Conservation (phyloP, 2,888 invertebrate species). For the Drosophila eohydei region DNA sequence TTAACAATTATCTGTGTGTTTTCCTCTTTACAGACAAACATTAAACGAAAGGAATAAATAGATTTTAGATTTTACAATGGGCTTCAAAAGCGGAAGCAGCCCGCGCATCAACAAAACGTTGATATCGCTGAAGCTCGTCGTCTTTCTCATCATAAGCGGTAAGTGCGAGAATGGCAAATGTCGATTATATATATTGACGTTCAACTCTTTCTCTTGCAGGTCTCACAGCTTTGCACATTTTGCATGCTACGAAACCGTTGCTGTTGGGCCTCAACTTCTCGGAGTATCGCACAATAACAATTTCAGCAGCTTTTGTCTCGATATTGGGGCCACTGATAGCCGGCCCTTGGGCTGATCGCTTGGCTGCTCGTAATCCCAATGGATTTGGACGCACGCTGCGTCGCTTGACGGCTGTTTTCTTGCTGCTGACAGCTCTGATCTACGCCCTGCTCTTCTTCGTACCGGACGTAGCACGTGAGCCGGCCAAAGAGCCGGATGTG, state of each 20-base stretch:
- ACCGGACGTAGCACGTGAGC: conserved; percentile 88
- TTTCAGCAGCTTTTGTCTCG: conserved; percentile 91
- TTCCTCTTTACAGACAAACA: conserved; percentile 13
- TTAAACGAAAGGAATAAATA: conserved; percentile 14
- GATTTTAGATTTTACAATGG: conserved; percentile 59
- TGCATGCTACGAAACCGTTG: conserved; percentile 88
- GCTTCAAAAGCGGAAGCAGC: conserved; percentile 78
- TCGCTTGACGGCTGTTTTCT: conserved; percentile 88
- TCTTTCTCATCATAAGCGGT: conserved; percentile 93
- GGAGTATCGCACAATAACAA: conserved; percentile 91
- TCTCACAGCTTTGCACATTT: conserved; percentile 92
- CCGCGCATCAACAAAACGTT: conserved; percentile 89
- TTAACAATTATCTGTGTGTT: background rate
- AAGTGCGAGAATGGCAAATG: conserved; percentile 44
- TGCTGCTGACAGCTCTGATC: conserved; percentile 89
- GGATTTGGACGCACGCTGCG: conserved; percentile 88
- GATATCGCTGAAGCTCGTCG: conserved; percentile 91
- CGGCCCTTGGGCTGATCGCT: conserved; percentile 90
- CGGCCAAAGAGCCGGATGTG: conserved; percentile 87
- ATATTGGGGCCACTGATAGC: conserved; percentile 91
- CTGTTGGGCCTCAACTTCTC: conserved; percentile 88
- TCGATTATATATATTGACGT: background rate
- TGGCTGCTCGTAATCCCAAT: conserved; percentile 83
- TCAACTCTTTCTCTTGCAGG: conserved; percentile 85
- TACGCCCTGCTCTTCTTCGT: conserved; percentile 89